These are phyloP conservation scores for Euplexia lucipara DNA, from an alignment of 2,888 invertebrate genomes.

Conservation along the genomic window DNA sequence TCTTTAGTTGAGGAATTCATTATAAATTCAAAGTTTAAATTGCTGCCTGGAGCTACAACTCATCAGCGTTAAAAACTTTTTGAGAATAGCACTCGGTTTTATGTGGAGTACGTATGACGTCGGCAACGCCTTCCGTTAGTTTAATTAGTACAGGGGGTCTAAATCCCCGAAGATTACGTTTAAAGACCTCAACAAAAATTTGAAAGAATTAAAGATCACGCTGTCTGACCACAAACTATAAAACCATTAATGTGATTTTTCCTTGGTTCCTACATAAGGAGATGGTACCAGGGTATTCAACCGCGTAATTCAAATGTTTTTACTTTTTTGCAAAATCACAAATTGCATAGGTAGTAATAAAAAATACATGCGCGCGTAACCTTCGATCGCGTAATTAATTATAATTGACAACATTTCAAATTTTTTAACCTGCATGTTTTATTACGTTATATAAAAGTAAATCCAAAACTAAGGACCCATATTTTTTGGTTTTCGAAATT, in stretches of 20 bases:
- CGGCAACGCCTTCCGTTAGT: slow-evolving; percentile 71
- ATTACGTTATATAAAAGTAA: too few relatives aligned
- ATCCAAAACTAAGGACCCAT: too few relatives aligned
- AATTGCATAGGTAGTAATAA: too few relatives aligned
- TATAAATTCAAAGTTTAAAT: slow-evolving; percentile 86
- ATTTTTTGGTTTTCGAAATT: too few relatives aligned
- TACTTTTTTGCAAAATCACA: too few relatives aligned
- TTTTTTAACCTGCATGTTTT: too few relatives aligned
- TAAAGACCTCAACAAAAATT: slow-evolving; percentile 74
- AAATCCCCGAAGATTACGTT: slow-evolving; percentile 71
- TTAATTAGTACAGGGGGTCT: slow-evolving; percentile 77
- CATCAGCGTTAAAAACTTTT: slow-evolving; percentile 86
- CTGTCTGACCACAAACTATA: slow-evolving; percentile 38
- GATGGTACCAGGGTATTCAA: too few relatives aligned
- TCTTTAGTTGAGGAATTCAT: slow-evolving; percentile 80
- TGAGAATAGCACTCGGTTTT: slow-evolving; percentile 70
- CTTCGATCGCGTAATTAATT: too few relatives aligned
- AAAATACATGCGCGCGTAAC: too few relatives aligned
- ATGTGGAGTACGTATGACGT: slow-evolving; percentile 74
- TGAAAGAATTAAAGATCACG: slow-evolving; percentile 55
- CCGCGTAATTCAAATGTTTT: too few relatives aligned
- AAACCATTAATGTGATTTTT: slow-evolving; percentile 37
- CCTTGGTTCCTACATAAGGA: not conserved
- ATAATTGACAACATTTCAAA: too few relatives aligned
- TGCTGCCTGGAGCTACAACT: slow-evolving; percentile 81